phyloP scores from a whole-genome alignment of 2,888 invertebrate genomes.

The Adineta ricciae region DNA sequence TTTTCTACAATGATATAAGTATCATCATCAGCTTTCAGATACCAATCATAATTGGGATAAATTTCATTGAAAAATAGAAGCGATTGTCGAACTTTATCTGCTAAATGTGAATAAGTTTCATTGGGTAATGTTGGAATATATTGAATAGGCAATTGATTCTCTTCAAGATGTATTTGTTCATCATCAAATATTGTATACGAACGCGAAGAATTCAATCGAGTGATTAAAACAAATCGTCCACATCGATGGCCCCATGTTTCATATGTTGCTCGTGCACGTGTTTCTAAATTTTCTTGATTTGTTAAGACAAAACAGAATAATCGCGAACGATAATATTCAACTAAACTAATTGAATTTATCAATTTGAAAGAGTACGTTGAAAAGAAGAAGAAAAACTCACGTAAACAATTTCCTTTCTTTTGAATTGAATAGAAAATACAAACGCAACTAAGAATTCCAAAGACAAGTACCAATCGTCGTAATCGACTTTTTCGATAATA shows the following conservation, averaged over 20 bases:
- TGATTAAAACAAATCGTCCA: background rate
- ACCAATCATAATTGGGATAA: slow-evolving; percentile 30
- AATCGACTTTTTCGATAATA: background rate
- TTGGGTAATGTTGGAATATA: background rate
- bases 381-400: background rate
- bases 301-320: slow-evolving; percentile 29
- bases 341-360: background rate
- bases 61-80: slow-evolving; percentile 13
- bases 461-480: background rate
- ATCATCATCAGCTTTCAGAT: slow-evolving; percentile 33
- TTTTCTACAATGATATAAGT: slow-evolving; percentile 32
- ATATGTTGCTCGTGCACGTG: slow-evolving; percentile 16
- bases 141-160: background rate
- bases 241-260: slow-evolving; percentile 30
- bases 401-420: background rate
- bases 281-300: slow-evolving; percentile 23
- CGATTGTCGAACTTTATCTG: slow-evolving; percentile 23
- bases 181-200: background rate
- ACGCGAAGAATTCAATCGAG: background rate
- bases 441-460: background rate
- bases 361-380: too few species aligned
- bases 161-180: background rate
- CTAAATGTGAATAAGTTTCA: slow-evolving; percentile 23
- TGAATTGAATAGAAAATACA: background rate
- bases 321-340: background rate